phyloP scores from a whole-genome alignment of 2,113 vertebrate species.

The Mesoclemmys tuberculata region DNA sequence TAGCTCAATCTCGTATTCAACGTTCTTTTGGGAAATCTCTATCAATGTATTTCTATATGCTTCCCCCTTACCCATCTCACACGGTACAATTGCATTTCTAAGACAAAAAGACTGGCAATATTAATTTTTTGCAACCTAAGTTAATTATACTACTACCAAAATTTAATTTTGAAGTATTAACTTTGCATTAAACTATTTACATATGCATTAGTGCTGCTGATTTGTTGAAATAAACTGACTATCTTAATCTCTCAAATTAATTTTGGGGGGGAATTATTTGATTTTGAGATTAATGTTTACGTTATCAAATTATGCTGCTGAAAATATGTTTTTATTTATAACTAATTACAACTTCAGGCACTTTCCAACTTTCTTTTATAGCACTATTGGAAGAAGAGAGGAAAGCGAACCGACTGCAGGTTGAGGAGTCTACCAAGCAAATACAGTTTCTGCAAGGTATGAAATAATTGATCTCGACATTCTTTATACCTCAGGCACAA shows the following conservation, averaged over 20 bases:
- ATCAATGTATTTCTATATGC: background rate
- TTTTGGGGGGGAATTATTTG: constrained; percentile 12
- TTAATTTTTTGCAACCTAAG: constrained; percentile 11
- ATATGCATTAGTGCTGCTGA: constrained; percentile 60
- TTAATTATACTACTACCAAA: constrained; percentile 56
- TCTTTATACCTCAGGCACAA: background rate
- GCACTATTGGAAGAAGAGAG: constrained; percentile 96
- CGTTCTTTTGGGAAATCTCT: background rate
- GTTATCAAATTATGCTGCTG: background rate
- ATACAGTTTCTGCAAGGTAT: constrained; percentile 96
- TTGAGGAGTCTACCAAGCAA: constrained; percentile 94
- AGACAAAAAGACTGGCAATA: background rate
- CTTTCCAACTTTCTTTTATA: constrained; percentile 68
- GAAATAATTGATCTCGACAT: background rate
- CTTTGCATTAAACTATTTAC: constrained; percentile 65
- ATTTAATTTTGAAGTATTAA: constrained; percentile 58
- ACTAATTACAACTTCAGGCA: constrained; percentile 14
- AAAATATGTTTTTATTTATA: background rate
- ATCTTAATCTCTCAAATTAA: constrained; percentile 37
- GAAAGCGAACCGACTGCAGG: constrained; percentile 88
- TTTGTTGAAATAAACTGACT: constrained; percentile 47
- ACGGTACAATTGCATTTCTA: background rate
- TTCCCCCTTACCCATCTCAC: background rate
- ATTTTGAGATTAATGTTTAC: constrained; percentile 34
- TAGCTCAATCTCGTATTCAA: background rate